Evolutionary conservation across 2,113 vertebrate species (phyloP), one percentile per base, ranked within the genome.

Genomic region (Hyla sarda): DNA sequence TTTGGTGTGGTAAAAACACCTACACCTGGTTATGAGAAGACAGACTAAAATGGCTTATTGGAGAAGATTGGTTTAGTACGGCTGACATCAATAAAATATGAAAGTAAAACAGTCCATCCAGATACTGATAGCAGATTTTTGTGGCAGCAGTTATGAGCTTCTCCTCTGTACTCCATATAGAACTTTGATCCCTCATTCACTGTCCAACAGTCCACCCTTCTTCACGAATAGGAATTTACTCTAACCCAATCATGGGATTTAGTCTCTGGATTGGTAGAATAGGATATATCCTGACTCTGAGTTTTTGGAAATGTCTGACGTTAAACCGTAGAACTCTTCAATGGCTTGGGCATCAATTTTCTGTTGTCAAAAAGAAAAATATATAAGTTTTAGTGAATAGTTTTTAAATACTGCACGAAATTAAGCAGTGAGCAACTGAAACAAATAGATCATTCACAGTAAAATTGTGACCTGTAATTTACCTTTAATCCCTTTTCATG

Each of bases 221-320:
- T 25, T 30, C 23, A 60, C 14, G 2, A 48, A 28, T 67, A 67
- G 25, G 56, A 30, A 25, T 80, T 88, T 69, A 45, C 28, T 32
- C n/a, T 19, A 21, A n/a, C 50, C 32, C 71, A 34, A 19, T 41
- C 2, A 45, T 50, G 73, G 69, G 23, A 2, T 77, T 94, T 92
- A 98, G 96, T 97, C 96, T 93, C 97, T 96, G 73, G 97, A 98
- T 93, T 98, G 97, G 91, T 97, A 98, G 92, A 97, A 97, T 90
- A 98, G 95, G 91, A 98, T 97, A 91, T 97, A 98, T 62, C 96
- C 96, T 1, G 96, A 97, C 87, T 98, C 97, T 0, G 97, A 97
- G 92, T 97, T 98, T 93, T 98, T 98, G 92, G 97, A 97, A 92
- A 97, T 96, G 93, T 98, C 97, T 47, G 97, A 96, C 17, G 97